A percentile compares a stretch with the other conserved stretches of the same genome.
phyloP scores from a whole-genome alignment of 2,888 invertebrate species.

The Fissipunctia ypsillon region DNA sequence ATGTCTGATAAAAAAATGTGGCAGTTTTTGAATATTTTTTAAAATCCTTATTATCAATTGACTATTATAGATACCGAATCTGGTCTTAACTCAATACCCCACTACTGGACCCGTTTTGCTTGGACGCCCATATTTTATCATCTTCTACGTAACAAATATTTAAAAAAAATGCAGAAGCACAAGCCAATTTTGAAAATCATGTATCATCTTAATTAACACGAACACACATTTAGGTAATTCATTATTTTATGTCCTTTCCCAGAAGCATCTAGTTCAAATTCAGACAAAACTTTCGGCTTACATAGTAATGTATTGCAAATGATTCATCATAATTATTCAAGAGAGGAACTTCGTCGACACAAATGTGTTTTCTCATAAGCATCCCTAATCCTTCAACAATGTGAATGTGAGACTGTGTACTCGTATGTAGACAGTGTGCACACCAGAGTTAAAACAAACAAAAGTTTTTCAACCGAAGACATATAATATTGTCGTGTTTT shows the following conservation, averaged over 20 bases:
- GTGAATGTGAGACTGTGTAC: constrained; percentile 4
- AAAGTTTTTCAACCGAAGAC: not conserved
- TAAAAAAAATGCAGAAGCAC: too few relatives aligned
- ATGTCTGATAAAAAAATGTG: too few relatives aligned
- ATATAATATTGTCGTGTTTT: not conserved
- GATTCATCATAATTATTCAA: constrained; percentile 52
- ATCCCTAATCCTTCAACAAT: constrained; percentile 36
- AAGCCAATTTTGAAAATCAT: not conserved
- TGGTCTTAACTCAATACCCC: too few relatives aligned
- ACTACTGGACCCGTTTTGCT: too few relatives aligned
- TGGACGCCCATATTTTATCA: too few relatives aligned
- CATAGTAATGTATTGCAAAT: constrained; percentile 22
- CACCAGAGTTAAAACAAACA: not conserved
- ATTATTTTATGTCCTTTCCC: not conserved
- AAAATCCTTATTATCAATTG: too few relatives aligned
- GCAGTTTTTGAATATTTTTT: too few relatives aligned
- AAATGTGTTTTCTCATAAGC: constrained; percentile 37
- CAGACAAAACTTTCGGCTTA: constrained; percentile 16
- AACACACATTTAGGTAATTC: not conserved
- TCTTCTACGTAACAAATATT: not conserved
- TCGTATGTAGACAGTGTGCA: not conserved
- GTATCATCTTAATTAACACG: not conserved
- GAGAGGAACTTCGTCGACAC: constrained; percentile 30
- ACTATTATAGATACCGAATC: too few relatives aligned
- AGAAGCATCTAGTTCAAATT: not conserved